These are phyloP conservation scores for Ceraclea dissimilis DNA, from an alignment of 2,888 invertebrate genomes.

Conservation along the genomic window DNA sequence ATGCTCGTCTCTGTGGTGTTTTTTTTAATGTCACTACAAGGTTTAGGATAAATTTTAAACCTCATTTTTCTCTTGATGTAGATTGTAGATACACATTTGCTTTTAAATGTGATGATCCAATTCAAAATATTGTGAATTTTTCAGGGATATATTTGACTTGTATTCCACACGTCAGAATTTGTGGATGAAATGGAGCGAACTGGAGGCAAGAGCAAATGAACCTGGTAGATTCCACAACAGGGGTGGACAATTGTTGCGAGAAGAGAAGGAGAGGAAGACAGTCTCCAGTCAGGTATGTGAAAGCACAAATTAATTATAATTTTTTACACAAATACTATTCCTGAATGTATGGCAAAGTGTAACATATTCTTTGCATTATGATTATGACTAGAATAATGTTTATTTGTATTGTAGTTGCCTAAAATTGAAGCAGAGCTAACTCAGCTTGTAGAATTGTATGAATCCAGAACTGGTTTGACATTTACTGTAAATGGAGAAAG, in stretches of 20 bases:
- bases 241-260: conserved; percentile 76
- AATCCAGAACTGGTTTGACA: conserved; percentile 41
- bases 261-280: conserved; percentile 81
- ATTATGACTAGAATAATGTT: no score
- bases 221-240: conserved; percentile 80
- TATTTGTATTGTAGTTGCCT: conserved; percentile 50
- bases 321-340: no score
- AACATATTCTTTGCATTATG: no score
- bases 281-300: conserved; percentile 27
- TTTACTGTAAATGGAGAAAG: conserved; percentile 60
- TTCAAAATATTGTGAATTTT: neutral
- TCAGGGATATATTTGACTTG: conserved; percentile 56
- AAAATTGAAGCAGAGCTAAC: conserved; percentile 62
- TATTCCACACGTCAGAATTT: conserved; percentile 58
- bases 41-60: no score
- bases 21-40: no score
- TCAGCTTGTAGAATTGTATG: conserved; percentile 48
- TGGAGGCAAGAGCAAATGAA: conserved; percentile 70
- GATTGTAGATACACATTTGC: no score
- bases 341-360: no score
- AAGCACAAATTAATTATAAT: neutral
- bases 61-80: no score
- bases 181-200: conserved; percentile 67
- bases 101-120: no score
- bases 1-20: no score